Base-by-base conservation (phyloP, 2,888 invertebrate species). In the Pristionchus exspectatus region DNA sequence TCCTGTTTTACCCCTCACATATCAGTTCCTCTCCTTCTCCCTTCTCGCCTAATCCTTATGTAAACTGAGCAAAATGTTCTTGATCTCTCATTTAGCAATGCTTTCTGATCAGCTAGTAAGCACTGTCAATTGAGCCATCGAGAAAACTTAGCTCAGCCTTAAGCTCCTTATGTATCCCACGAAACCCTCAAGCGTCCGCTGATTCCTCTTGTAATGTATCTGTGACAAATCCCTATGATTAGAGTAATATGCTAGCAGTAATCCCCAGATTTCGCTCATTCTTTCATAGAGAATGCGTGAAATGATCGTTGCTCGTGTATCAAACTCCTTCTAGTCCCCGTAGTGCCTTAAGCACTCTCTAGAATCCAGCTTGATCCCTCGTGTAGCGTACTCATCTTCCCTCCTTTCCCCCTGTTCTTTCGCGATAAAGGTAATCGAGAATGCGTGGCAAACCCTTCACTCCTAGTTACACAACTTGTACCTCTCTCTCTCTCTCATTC, bases 161-260 rank as follows among this genome's bases (percentile, higher is more conserved):
- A 38, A 38, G 38, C 5, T 16, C 33, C 16, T 81, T 27, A 16
- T 81, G 81, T 81, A 81, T 54, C 81, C 30, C 59, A 59, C 24
- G 59, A 85, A 84, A 85, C 50, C 84, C 84, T 85, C 84, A 85
- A 85, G 84, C 84, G 4, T 54, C 74, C 38, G 4, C 84, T 33
- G 84, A 85, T 85, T 85, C 84, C 84, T 59, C 50, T 50, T 81
- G 81, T 81, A 50, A 81, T 81, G 81, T 81, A 81, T 81, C 81
- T 81, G 81, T 81, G 81, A 81, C 81, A 81, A 24, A 81, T 72
- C 30, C 44, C 69, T 27, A 66, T 66, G 24, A 27, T 24, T n/a
- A 69, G 69, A 69, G 69, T n/a, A 27, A 27, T 5, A 69, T 27
- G 69, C 69, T 14, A 10, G 69, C n/a, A 24, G 2, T 27, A 30